A percentile compares a stretch with the other conserved stretches of the same genome.
Conservation (phyloP, 1,140 invertebrate genomes). For the Colletes latitarsis region DNA sequence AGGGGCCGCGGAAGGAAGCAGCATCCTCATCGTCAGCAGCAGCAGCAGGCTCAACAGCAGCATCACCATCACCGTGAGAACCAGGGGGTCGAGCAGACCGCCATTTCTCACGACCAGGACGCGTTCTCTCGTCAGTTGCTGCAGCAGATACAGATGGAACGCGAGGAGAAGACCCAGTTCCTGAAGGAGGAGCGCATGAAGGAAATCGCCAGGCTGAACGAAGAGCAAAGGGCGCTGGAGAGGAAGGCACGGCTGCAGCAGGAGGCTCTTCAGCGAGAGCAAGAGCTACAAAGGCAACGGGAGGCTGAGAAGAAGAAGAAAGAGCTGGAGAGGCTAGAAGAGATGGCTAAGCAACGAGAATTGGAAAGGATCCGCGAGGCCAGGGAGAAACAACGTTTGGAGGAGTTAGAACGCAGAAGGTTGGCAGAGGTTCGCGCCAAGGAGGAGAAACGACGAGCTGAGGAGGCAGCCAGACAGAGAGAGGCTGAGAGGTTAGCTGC, state of each 20-base stretch:
- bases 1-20: conserved; percentile 66
- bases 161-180: conserved; percentile 73
- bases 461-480: conserved; percentile 50
- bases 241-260: conserved; percentile 72
- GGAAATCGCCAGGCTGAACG: conserved; percentile 71
- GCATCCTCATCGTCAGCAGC: conserved; percentile 61
- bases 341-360: conserved; percentile 71
- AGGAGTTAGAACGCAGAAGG: conserved; percentile 67
- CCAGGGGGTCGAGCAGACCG: conserved; percentile 50
- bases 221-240: conserved; percentile 74
- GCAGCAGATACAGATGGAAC: conserved; percentile 78
- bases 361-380: conserved; percentile 71
- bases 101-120: conserved; percentile 65
- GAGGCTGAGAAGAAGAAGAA: conserved; percentile 75
- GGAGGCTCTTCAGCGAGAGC: conserved; percentile 69
- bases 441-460: conserved; percentile 63
- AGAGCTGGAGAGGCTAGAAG: conserved; percentile 73
- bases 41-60: conserved; percentile 75
- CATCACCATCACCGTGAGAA: conserved; percentile 71
- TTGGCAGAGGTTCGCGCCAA: conserved; percentile 62
- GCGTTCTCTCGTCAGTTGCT: conserved; percentile 77
- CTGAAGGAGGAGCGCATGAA: conserved; percentile 71
- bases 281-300: conserved; percentile 71
- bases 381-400: conserved; percentile 71
- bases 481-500: conserved; percentile 41